Percentiles rank a stretch among this genome's conserved stretches.
These are phyloP conservation scores for Cichlasoma orientale DNA, from an alignment of 2,797 vertebrate species.

Conservation along the genomic window DNA sequence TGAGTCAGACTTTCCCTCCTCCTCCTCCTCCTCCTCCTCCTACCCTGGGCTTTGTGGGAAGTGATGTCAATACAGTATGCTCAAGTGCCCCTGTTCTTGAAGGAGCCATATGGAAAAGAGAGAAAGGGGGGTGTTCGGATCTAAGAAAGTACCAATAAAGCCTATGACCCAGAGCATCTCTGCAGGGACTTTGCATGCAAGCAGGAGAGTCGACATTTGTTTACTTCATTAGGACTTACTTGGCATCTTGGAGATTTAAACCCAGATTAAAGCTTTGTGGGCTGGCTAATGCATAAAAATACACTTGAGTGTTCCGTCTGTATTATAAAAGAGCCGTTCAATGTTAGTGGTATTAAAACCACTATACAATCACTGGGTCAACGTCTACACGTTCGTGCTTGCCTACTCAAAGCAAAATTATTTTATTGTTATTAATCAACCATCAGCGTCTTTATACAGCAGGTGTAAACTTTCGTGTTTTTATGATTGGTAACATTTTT, in stretches of 20 bases:
- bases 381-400: not conserved
- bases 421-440: not conserved
- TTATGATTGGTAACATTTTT: not conserved
- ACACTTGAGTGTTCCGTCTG: not conserved
- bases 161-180: constrained; percentile 34
- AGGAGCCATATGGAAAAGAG: constrained; percentile 60
- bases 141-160: constrained; percentile 46
- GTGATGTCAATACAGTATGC: constrained; percentile 76
- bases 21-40: constrained; percentile 44
- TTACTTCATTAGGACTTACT: constrained; percentile 5
- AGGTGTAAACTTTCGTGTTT: not conserved
- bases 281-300: not conserved
- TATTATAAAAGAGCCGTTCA: not conserved
- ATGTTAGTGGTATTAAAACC: not conserved
- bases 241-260: constrained; percentile 10
- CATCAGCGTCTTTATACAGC: not conserved
- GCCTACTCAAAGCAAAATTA: not conserved
- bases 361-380: not conserved
- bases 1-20: constrained; percentile 84
- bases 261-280: constrained; percentile 3
- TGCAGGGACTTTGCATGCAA: constrained; percentile 36
- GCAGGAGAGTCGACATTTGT: constrained; percentile 19
- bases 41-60: constrained; percentile 66
- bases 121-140: constrained; percentile 6
- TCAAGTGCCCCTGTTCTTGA: constrained; percentile 59